phyloP scores from a whole-genome alignment of 1,140 invertebrate genomes.

The Heliconius nattereri region DNA sequence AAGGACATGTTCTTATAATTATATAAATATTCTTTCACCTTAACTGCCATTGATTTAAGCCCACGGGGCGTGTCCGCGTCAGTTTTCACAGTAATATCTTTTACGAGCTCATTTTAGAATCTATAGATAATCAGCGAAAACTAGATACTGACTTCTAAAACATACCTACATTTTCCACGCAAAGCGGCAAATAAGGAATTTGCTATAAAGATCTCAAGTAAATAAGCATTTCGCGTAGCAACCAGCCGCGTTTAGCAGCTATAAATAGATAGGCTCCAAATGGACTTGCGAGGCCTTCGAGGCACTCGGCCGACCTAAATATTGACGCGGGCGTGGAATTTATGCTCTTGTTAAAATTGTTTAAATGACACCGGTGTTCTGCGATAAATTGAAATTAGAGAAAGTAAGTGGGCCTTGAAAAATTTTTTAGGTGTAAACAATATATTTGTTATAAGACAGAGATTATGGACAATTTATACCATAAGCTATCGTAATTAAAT shows the following conservation, averaged over 20 bases:
- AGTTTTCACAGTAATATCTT: background rate
- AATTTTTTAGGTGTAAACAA: background rate
- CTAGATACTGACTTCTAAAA: slow-evolving; percentile 6
- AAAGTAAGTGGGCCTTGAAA: slow-evolving; percentile 17
- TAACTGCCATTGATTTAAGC: background rate
- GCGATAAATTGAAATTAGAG: slow-evolving; percentile 42
- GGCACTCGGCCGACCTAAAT: slow-evolving; percentile 50
- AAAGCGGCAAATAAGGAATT: slow-evolving; percentile 37
- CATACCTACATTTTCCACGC: slow-evolving; percentile 17
- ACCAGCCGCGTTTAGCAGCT: slow-evolving; percentile 37
- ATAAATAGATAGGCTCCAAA: slow-evolving; percentile 52
- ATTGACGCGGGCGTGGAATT: slow-evolving; percentile 42
- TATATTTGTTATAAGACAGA: no score
- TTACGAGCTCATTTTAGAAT: background rate
- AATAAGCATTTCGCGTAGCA: slow-evolving; percentile 40
- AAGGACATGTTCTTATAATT: no score
- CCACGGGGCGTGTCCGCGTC: background rate
- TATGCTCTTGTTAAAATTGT: slow-evolving; percentile 41
- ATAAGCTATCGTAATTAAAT: no score
- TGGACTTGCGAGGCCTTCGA: slow-evolving; percentile 47
- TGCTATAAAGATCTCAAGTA: slow-evolving; percentile 41
- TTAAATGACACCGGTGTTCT: slow-evolving; percentile 38
- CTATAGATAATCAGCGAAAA: slow-evolving; percentile 9
- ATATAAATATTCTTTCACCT: background rate
- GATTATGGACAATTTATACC: no score